Evolutionary conservation across 92 coral and sea anemone species (phyloP).

Genomic region (Umimayanthus kanabou): DNA sequence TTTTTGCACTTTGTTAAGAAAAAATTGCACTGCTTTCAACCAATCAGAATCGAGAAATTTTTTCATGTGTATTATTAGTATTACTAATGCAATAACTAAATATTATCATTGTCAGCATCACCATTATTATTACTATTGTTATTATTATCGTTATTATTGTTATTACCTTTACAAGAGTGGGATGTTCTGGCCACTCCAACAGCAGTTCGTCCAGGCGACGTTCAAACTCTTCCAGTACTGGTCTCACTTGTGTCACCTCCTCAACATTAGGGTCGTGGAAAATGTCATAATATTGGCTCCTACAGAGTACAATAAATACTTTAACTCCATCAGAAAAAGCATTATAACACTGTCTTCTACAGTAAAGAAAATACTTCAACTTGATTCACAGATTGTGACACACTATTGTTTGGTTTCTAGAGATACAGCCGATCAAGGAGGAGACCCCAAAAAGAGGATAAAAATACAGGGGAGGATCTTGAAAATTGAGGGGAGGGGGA

Average conservation of each 20-base stretch:
- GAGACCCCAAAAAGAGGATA: not conserved
- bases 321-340: too few relatives aligned
- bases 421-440: too few relatives aligned
- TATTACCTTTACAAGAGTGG: conserved; percentile 74
- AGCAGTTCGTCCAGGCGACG: conserved; percentile 77
- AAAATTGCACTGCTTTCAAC: too few relatives aligned
- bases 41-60: too few relatives aligned
- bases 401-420: too few relatives aligned
- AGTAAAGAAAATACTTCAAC: too few relatives aligned
- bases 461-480: not conserved
- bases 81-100: not conserved
- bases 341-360: not conserved
- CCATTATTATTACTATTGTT: not conserved
- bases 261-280: conserved; percentile 87
- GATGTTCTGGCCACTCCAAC: conserved; percentile 92
- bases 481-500: too few relatives aligned
- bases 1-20: too few relatives aligned
- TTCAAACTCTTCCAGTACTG: conserved; percentile 70
- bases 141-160: not conserved
- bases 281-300: conserved; percentile 64
- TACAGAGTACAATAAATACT: conserved; percentile 12
- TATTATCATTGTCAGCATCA: too few relatives aligned
- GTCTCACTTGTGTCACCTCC: conserved; percentile 77
- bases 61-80: too few relatives aligned
- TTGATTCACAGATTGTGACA: too few relatives aligned